phyloP scores from a whole-genome alignment of 2,888 invertebrate species.

The Papilio demoleus region DNA sequence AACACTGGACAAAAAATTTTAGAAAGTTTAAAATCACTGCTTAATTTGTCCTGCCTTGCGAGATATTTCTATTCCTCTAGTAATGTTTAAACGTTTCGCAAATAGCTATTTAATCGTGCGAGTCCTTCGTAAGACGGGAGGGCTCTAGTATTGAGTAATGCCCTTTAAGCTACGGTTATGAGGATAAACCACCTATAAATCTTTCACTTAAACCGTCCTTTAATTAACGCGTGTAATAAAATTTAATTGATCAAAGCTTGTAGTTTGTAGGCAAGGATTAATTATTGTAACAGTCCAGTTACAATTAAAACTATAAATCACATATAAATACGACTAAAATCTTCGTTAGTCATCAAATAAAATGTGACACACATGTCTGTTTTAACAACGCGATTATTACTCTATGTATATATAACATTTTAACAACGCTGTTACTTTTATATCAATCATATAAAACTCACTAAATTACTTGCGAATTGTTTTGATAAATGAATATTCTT shows the following conservation, averaged over 20 bases:
- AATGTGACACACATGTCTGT: not conserved
- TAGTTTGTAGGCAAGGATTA: conserved; percentile 64
- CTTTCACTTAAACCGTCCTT: conserved; percentile 77
- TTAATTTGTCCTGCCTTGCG: not conserved
- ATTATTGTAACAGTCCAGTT: conserved; percentile 48
- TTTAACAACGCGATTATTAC: conserved; percentile 36
- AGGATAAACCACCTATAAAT: conserved; percentile 81
- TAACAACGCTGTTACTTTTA: conserved; percentile 46
- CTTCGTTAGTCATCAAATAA: not conserved
- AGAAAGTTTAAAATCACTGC: not conserved
- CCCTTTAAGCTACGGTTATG: conserved; percentile 77
- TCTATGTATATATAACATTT: conserved; percentile 2
- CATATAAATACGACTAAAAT: not conserved
- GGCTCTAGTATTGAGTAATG: conserved; percentile 67
- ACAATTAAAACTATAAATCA: conserved; percentile 13
- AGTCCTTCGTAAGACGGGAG: conserved; percentile 47
- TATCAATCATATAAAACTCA: conserved; percentile 62
- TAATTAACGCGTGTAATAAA: conserved; percentile 79
- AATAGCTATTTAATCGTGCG: conserved; percentile 43
- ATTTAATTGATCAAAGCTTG: conserved; percentile 79
- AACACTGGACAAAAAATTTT: no score
- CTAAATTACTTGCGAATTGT: conserved; percentile 55
- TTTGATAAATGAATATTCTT: conserved; percentile 81
- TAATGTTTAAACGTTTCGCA: conserved; percentile 35
- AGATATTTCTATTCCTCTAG: not conserved